Conservation (phyloP, 2,888 invertebrate species). For the Scelioninae gen. 1 region DNA sequence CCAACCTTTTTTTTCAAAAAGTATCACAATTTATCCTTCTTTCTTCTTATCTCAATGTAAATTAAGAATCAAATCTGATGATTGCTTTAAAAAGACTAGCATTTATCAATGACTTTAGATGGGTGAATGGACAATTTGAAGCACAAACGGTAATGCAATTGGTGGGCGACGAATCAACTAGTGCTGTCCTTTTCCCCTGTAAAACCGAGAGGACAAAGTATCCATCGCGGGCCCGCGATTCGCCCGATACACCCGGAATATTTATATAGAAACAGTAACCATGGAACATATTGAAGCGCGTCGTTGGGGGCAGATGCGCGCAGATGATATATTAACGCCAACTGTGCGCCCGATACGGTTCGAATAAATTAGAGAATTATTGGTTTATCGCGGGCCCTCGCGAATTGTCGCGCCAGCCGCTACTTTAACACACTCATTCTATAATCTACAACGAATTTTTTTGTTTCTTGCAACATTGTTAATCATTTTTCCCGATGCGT, state of each 20-base stretch:
- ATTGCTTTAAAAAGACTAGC: too few relatives aligned
- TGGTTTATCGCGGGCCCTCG: conserved; percentile 80
- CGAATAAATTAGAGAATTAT: conserved; percentile 84
- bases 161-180: too few relatives aligned
- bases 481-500: conserved; percentile 29
- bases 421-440: conserved; percentile 48
- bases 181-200: conserved; percentile 42
- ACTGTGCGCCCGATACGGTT: conserved; percentile 82
- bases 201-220: conserved; percentile 33
- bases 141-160: conserved; percentile 66
- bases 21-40: too few relatives aligned
- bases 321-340: conserved; percentile 84
- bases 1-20: too few relatives aligned
- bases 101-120: too few relatives aligned
- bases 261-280: conserved; percentile 80
- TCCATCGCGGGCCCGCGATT: conserved; percentile 51
- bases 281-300: conserved; percentile 83
- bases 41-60: too few relatives aligned
- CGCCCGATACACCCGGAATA: conserved; percentile 73
- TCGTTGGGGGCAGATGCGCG: conserved; percentile 83
- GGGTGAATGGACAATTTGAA: conserved; percentile 61
- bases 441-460: conserved; percentile 5
- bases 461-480: conserved; percentile 1
- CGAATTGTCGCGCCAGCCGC: conserved; percentile 74
- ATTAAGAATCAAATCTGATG: too few relatives aligned